Conservation (phyloP, 2,797 vertebrate genomes). For the Pseudochaenichthys georgianus region DNA sequence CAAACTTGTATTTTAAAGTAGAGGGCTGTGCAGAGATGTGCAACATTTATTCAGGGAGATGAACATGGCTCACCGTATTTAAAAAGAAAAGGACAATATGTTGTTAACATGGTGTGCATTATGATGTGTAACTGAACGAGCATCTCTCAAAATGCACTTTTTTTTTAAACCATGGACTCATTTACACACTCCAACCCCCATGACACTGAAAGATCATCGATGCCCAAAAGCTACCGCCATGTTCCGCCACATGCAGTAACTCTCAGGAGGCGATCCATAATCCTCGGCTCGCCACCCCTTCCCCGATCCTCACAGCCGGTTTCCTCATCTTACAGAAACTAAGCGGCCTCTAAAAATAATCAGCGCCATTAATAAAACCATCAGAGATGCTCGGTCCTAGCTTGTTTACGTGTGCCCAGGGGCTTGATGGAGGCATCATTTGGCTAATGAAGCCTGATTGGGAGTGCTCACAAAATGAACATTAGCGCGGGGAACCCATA, state of each 20-base stretch:
- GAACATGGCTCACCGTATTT: too few relatives aligned
- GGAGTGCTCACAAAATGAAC: slow-evolving; percentile 73
- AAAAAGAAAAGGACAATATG: too few relatives aligned
- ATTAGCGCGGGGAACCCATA: slow-evolving; percentile 71
- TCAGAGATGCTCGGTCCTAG: slow-evolving; percentile 68
- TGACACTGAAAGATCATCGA: slow-evolving; percentile 9
- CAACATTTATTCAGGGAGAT: too few relatives aligned
- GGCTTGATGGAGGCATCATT: slow-evolving; percentile 73
- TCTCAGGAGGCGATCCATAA: slow-evolving; percentile 50
- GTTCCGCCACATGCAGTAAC: slow-evolving; percentile 15
- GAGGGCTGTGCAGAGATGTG: too few relatives aligned
- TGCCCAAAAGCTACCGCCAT: slow-evolving; percentile 10
- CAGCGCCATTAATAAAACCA: slow-evolving; percentile 76
- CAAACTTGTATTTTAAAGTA: too few relatives aligned
- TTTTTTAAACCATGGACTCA: slow-evolving; percentile 17
- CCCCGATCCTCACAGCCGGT: slow-evolving; percentile 26
- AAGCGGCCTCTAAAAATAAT: slow-evolving; percentile 79
- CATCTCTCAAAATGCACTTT: slow-evolving; percentile 1
- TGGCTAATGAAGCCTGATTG: slow-evolving; percentile 80
- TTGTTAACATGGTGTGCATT: too few relatives aligned
- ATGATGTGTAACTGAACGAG: slow-evolving; percentile 9
- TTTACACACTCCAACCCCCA: slow-evolving; percentile 22
- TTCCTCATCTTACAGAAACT: slow-evolving; percentile 59
- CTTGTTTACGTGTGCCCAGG: slow-evolving; percentile 76
- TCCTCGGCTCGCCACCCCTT: slow-evolving; percentile 39